Percentiles rank a stretch among this genome's conserved stretches.
These are phyloP conservation scores for Rhimphoctona megacephalus DNA, from an alignment of 2,888 invertebrate species.

Conservation along the genomic window DNA sequence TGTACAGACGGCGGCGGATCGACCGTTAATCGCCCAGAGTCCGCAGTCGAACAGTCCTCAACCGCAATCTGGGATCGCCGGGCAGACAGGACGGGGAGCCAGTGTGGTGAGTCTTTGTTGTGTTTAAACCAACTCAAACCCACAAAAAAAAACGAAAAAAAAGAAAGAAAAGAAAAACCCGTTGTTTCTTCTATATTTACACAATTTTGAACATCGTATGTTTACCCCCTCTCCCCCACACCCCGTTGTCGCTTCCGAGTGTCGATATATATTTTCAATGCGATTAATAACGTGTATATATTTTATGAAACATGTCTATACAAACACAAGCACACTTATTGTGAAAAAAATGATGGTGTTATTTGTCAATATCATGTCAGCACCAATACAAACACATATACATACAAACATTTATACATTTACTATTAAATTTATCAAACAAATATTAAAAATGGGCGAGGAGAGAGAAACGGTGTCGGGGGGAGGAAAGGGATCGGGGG, in stretches of 20 bases:
- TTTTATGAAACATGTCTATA: slow-evolving; percentile 29
- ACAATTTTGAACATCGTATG: slow-evolving; percentile 21
- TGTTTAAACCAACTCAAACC: background rate
- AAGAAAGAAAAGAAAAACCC: slow-evolving; percentile 11
- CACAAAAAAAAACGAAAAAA: background rate
- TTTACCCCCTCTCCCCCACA: slow-evolving; percentile 12
- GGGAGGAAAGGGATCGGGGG: slow-evolving; percentile 17
- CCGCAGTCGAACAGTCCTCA: slow-evolving; percentile 89
- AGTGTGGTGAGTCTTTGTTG: slow-evolving; percentile 91
- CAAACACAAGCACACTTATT: slow-evolving; percentile 17
- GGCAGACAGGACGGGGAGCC: slow-evolving; percentile 94
- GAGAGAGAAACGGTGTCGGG: slow-evolving; percentile 1
- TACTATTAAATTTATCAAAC: background rate
- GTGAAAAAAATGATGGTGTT: slow-evolving; percentile 42
- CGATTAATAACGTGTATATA: slow-evolving; percentile 11
- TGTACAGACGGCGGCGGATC: slow-evolving; percentile 86
- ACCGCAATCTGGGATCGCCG: slow-evolving; percentile 89
- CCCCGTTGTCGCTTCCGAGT: slow-evolving; percentile 62
- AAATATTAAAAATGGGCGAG: background rate
- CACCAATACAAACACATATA: slow-evolving; percentile 20
- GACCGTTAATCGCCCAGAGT: slow-evolving; percentile 85
- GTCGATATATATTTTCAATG: slow-evolving; percentile 42
- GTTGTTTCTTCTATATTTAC: slow-evolving; percentile 50
- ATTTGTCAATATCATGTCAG: slow-evolving; percentile 31
- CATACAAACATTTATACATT: background rate